These are phyloP conservation scores for Druceiella hillmani DNA, from an alignment of 2,888 invertebrate species.

Conservation along the genomic window DNA sequence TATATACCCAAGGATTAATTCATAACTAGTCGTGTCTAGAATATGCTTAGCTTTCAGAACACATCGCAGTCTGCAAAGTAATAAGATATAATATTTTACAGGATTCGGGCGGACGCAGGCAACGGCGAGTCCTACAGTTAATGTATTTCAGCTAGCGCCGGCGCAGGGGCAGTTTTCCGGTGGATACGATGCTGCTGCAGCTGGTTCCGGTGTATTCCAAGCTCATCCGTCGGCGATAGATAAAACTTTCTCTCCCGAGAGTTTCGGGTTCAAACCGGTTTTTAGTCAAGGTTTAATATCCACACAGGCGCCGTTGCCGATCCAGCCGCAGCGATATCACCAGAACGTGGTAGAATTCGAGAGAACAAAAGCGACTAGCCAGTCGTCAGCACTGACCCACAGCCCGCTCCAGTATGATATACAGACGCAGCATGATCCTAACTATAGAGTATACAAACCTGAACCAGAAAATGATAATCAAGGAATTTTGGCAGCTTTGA, in stretches of 20 bases:
- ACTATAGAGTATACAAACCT: conserved; percentile 47
- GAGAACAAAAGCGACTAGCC: conserved; percentile 16
- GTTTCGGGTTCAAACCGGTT: conserved; percentile 46
- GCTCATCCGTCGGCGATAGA: conserved; percentile 38
- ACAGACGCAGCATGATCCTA: conserved; percentile 42
- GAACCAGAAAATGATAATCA: conserved; percentile 40
- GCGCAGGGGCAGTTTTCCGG: too few species aligned
- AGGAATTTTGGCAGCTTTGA: conserved; percentile 41
- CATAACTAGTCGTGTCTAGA: too few species aligned
- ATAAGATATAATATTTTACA: too few species aligned
- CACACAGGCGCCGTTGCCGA: conserved; percentile 35
- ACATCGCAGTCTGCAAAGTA: too few species aligned
- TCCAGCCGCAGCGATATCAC: conserved; percentile 28
- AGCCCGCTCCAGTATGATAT: conserved; percentile 43
- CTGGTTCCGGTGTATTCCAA: conserved; percentile 47
- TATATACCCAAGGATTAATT: too few species aligned
- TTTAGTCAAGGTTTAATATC: conserved; percentile 42
- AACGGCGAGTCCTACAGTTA: conserved; percentile 33
- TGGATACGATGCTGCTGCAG: conserved; percentile 43
- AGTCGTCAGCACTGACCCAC: conserved; percentile 21
- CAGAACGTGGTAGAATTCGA: conserved; percentile 16
- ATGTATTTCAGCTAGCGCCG: conserved; percentile 30
- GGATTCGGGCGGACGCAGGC: not conserved
- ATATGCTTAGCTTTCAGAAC: too few species aligned
- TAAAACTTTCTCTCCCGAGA: conserved; percentile 40